Evolutionary conservation across 2,888 invertebrate genomes (phyloP), one percentile per base, ranked within the genome.

Genomic region (Hypena proboscidalis): DNA sequence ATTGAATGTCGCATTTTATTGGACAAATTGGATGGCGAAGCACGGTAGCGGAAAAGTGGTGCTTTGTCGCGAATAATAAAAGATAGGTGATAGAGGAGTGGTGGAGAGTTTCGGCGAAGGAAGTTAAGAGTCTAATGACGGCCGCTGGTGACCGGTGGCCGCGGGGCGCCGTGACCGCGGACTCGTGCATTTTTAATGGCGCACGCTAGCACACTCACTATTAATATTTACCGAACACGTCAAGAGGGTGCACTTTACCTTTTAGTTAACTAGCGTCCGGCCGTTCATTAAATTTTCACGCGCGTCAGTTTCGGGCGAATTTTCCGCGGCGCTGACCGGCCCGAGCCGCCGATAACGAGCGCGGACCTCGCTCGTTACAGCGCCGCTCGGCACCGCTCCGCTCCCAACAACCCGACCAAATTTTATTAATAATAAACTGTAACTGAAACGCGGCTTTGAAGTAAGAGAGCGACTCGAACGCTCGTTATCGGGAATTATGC

Each of bases 211-310:
- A 83, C 77, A 86, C 85, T 85, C 89, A 85, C 89, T 90, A 89
- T 90, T 89, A 90, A 90, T 90, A 90, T 90, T 90, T 88, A 88
- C 88, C 90, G 89, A 89, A 88, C 89, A 89, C 90, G 90, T 90
- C 89, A 90, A 90, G 90, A 90, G 90, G 90, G 90, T 89, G 90
- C 90, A 90, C 89, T 90, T 90, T 90, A 90, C 90, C 90, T 90
- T 90, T 90, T 90, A 90, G 90, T 89, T 89, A 90, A 90, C 90
- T 90, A 90, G 88, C 90, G 90, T 89, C 90, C 90, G 87, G 89
- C 86, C 85, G 90, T 90, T 90, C 90, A 90, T 90, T 90, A 90
- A 90, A 90, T 90, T 90, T 90, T 90, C 90, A 90, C 90, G 90
- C 90, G 90, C 90, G 90, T 90, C 90, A 89, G 90, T 90, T 90